A percentile compares a stretch with the other conserved stretches of the same genome.
Evolutionary conservation across 2,113 vertebrate genomes (phyloP).

Genomic region (Mobula birostris): DNA sequence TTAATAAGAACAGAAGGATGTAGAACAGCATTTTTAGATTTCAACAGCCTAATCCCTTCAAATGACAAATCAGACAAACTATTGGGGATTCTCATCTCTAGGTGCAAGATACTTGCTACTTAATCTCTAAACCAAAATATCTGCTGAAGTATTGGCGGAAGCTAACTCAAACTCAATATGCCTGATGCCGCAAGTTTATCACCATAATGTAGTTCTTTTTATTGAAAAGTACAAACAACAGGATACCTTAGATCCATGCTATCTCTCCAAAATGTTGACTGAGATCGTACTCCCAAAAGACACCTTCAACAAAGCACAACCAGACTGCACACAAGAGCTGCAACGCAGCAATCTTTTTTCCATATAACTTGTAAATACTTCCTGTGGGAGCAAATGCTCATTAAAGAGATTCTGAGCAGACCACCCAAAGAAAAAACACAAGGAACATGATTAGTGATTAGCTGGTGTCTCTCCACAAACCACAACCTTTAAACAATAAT

Average conservation of each 20-base stretch:
- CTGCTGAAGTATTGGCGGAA: not conserved
- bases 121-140: not conserved
- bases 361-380: not conserved
- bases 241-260: not conserved
- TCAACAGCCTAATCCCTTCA: constrained; percentile 1
- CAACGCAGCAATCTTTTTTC: not conserved
- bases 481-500: not conserved
- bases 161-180: not conserved
- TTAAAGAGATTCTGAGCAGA: not conserved
- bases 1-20: constrained; percentile 26
- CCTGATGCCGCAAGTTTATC: not conserved
- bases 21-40: not conserved
- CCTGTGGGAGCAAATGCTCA: not conserved
- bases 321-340: not conserved
- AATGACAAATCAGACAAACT: constrained; percentile 1
- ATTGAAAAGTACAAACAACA: not conserved
- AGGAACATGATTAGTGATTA: no score
- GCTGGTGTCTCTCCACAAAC: no score
- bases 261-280: not conserved
- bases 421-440: not conserved
- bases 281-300: not conserved
- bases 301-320: not conserved
- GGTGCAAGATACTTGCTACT: not conserved
- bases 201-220: not conserved
- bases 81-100: not conserved